Evolutionary conservation across 2,113 vertebrate species (phyloP), one percentile per base, ranked within the genome.

Genomic region (Martes martes): DNA sequence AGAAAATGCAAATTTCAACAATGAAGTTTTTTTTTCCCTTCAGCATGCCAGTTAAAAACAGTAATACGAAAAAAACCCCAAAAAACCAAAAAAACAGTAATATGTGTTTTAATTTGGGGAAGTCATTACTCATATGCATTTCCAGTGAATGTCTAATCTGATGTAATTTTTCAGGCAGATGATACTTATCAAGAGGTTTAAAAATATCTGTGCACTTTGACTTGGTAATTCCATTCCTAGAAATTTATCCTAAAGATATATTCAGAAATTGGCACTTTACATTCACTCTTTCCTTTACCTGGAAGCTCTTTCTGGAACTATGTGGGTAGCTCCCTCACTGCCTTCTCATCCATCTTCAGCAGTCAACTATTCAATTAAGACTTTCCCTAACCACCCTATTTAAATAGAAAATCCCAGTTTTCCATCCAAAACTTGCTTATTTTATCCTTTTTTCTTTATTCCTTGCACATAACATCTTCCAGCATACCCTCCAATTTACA

Each of bases 121-220:
- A 24, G 4, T 65, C 31, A 16, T 71, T 45, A 86, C 4, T 85
- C 1, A 24, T 4, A 7, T 28, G 16, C 33, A 19, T 95, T 92
- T 89, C 76, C 42, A 87, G 8, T 82, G 26, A 31, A 14, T 73
- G 5, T 52, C 33, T 55, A 55, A 74, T 82, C 26, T 76, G 50
- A 93, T 90, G 11, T 9, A 78, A 1, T 69, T 18, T 90, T 93
- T 69, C 14, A 78, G 80, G n/a, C 10, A 83, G 26, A 31, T 95
- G 65, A 47, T 85, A 89, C 81, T 91, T 85, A 95, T 74, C 19
- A 92, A 95, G 59, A 65, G 6, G 13, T 65, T 96, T 52, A 91
- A 95, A 95, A 73, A 57, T 84, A 59, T 81, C 14, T 59, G 82
- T 16, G 31, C 13, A 95, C 3, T 95, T 83, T 80, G 50, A 57